phyloP scores from a whole-genome alignment of 2,113 vertebrate species.

The Rhinogobius similis region DNA sequence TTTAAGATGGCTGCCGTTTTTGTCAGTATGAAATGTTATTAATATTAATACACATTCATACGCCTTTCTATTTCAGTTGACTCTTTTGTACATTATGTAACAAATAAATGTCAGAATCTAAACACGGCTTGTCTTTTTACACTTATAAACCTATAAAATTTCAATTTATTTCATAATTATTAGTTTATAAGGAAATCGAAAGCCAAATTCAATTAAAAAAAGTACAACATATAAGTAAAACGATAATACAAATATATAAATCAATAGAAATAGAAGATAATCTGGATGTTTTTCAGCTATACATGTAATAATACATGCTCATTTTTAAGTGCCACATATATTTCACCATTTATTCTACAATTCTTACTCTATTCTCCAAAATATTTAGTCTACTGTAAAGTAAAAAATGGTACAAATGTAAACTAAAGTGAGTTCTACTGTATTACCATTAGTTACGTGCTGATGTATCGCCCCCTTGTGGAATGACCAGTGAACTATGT shows the following conservation, averaged over 20 bases:
- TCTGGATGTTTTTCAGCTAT: too few species aligned
- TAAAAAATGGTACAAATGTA: too few species aligned
- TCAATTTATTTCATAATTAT: neutral
- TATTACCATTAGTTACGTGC: neutral
- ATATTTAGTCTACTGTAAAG: neutral
- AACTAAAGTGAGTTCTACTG: neutral
- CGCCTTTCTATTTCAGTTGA: conserved; percentile 49
- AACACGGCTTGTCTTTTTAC: neutral
- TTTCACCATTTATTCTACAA: neutral
- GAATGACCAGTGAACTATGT: neutral
- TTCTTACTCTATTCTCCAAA: neutral
- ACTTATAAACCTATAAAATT: too few species aligned
- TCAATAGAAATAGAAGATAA: too few species aligned
- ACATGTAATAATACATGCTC: too few species aligned
- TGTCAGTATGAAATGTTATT: conserved; percentile 57
- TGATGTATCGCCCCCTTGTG: neutral
- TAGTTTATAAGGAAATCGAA: neutral
- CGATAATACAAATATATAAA: too few species aligned
- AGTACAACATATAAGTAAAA: too few species aligned
- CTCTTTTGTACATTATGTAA: conserved; percentile 56
- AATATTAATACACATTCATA: conserved; percentile 47
- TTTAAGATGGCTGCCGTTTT: conserved; percentile 42
- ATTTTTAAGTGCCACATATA: neutral
- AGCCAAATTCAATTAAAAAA: neutral
- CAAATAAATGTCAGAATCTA: conserved; percentile 67